phyloP scores from a whole-genome alignment of 2,888 invertebrate species.

The Fragum whitleyi region DNA sequence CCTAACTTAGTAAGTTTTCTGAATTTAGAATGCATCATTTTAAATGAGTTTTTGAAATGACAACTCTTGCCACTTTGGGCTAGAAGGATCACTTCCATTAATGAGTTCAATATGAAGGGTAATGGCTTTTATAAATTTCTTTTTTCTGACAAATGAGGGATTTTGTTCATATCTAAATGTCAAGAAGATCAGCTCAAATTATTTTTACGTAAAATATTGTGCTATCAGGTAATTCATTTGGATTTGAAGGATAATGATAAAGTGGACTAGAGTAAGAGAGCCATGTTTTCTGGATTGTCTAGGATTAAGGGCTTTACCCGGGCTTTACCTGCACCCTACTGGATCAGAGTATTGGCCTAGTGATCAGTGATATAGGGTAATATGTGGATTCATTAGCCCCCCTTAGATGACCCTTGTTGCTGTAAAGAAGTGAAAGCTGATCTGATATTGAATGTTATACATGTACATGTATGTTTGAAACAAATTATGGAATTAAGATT shows the following conservation, averaged over 20 bases:
- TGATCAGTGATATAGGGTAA: constrained; percentile 40
- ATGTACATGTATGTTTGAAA: too few relatives aligned
- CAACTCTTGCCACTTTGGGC: too few relatives aligned
- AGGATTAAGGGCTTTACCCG: constrained; percentile 46
- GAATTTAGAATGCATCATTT: too few relatives aligned
- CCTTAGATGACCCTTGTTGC: background rate
- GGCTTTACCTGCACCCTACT: constrained; percentile 36
- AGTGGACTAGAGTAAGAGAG: constrained; percentile 67
- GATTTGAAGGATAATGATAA: constrained; percentile 66
- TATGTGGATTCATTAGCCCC: background rate
- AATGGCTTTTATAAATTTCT: constrained; percentile 6
- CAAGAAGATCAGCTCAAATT: constrained; percentile 62
- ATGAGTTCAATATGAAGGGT: background rate
- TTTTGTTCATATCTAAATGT: constrained; percentile 53
- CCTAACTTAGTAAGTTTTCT: too few relatives aligned
- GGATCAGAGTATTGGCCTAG: constrained; percentile 49
- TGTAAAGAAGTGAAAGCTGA: too few relatives aligned
- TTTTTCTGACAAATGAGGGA: constrained; percentile 64
- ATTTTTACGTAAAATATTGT: constrained; percentile 70
- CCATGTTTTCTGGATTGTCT: constrained; percentile 67
- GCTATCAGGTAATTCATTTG: constrained; percentile 61
- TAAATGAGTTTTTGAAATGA: too few relatives aligned
- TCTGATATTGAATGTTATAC: too few relatives aligned
- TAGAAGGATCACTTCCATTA: too few relatives aligned
- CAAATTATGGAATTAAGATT: too few relatives aligned